phyloP scores from a whole-genome alignment of 2,888 invertebrate genomes.

The Hemicrepidius hirtus region DNA sequence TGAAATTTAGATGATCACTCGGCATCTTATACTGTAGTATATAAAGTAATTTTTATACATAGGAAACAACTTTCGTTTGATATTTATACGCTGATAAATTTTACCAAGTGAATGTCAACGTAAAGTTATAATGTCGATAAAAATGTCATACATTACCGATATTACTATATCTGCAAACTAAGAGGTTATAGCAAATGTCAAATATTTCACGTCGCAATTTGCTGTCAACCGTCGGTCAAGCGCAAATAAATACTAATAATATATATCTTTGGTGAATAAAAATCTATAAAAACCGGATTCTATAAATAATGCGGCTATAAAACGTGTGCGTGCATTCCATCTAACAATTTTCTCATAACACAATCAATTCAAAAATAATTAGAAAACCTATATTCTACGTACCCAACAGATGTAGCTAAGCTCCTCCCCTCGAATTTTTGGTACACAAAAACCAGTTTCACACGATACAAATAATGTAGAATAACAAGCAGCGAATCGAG shows the following conservation, averaged over 20 bases:
- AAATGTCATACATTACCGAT: slow-evolving; percentile 24
- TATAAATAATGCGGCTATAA: slow-evolving; percentile 38
- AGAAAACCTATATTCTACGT: slow-evolving; percentile 31
- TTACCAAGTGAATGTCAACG: slow-evolving; percentile 3
- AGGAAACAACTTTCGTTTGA: slow-evolving; percentile 22
- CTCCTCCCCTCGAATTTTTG: too few relatives aligned
- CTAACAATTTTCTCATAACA: slow-evolving; percentile 33
- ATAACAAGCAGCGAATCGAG: too few relatives aligned
- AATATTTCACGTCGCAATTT: slow-evolving; percentile 32
- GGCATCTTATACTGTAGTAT: too few relatives aligned
- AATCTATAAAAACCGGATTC: slow-evolving; percentile 45
- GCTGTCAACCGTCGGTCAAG: slow-evolving; percentile 36
- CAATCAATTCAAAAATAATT: slow-evolving; percentile 32
- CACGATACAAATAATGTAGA: too few relatives aligned
- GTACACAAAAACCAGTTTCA: too few relatives aligned
- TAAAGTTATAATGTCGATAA: slow-evolving; percentile 25
- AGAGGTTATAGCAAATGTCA: slow-evolving; percentile 42
- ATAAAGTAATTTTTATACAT: too few relatives aligned
- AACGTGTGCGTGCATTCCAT: slow-evolving; percentile 40
- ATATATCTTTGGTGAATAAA: slow-evolving; percentile 42
- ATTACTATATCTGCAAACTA: slow-evolving; percentile 37
- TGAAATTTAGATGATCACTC: too few relatives aligned
- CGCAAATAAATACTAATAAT: slow-evolving; percentile 40
- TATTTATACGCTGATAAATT: slow-evolving; percentile 30
- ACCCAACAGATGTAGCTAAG: too few relatives aligned